phyloP scores from a whole-genome alignment of 2,888 invertebrate genomes.

The Eustalomyia histrio region DNA sequence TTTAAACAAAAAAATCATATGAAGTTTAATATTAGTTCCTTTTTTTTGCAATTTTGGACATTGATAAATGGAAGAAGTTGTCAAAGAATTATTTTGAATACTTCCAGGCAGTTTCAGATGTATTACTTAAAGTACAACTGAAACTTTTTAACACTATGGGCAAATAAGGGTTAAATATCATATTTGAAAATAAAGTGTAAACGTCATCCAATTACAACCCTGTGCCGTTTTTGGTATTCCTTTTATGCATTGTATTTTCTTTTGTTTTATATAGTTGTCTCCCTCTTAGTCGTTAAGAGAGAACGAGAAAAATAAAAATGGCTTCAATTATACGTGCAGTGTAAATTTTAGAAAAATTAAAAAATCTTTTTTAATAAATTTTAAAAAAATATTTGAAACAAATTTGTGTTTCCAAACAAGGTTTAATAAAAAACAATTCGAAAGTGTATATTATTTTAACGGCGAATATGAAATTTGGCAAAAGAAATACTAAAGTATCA shows the following conservation, averaged over 20 bases:
- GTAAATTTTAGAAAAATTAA: slow-evolving; percentile 64
- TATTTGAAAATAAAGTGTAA: too few relatives aligned
- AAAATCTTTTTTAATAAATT: slow-evolving; percentile 63
- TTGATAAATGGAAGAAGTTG: too few relatives aligned
- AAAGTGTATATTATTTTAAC: slow-evolving; percentile 37
- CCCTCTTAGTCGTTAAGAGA: slow-evolving; percentile 28
- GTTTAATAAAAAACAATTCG: slow-evolving; percentile 10
- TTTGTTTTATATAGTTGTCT: slow-evolving; percentile 28
- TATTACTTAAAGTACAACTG: too few relatives aligned
- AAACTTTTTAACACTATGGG: too few relatives aligned
- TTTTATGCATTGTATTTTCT: slow-evolving; percentile 37
- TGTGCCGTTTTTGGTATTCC: too few relatives aligned
- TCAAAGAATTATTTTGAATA: too few relatives aligned
- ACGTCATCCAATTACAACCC: too few relatives aligned
- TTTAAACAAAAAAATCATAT: too few relatives aligned
- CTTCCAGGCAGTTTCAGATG: too few relatives aligned
- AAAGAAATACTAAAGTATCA: slow-evolving; percentile 38
- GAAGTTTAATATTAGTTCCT: too few relatives aligned
- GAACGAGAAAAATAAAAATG: slow-evolving; percentile 72
- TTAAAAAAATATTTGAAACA: slow-evolving; percentile 38
- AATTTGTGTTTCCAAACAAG: slow-evolving; percentile 13
- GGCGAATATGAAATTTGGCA: slow-evolving; percentile 1
- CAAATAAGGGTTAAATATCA: too few relatives aligned
- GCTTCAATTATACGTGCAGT: slow-evolving; percentile 71
- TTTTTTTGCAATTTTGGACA: too few relatives aligned